Conservation (phyloP, 2,113 vertebrate genomes). For the Paraplagusia blochii region DNA sequence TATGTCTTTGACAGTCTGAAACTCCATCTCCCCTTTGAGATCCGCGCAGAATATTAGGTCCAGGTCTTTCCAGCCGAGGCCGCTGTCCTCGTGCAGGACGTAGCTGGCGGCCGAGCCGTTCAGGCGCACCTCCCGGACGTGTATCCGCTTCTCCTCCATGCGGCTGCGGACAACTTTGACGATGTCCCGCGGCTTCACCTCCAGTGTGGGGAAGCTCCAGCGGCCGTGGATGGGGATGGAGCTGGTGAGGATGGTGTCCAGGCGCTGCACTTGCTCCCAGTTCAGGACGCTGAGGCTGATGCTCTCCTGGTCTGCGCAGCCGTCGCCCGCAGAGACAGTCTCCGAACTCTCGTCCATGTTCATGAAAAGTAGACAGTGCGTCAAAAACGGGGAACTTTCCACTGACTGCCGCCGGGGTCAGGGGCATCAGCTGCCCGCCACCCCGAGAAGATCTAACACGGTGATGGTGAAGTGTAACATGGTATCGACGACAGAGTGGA, state of each 20-base stretch:
- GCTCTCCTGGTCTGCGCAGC: slow-evolving; percentile 69
- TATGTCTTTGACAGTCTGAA: slow-evolving; percentile 93
- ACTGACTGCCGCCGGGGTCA: slow-evolving; percentile 7
- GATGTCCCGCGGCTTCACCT: slow-evolving; percentile 92
- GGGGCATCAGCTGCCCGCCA: slow-evolving; percentile 33
- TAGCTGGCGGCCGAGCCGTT: slow-evolving; percentile 98
- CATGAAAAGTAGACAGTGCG: slow-evolving; percentile 40
- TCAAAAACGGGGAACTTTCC: slow-evolving; percentile 22
- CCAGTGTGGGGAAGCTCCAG: slow-evolving; percentile 95
- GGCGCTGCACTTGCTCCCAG: slow-evolving; percentile 96
- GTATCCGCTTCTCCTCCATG: slow-evolving; percentile 87
- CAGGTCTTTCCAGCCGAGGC: slow-evolving; percentile 96
- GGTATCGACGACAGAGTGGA: slow-evolving; percentile 12
- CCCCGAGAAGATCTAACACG: slow-evolving; percentile 3
- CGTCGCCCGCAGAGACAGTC: slow-evolving; percentile 28
- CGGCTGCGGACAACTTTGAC: slow-evolving; percentile 91
- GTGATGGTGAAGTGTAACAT: slow-evolving; percentile 15
- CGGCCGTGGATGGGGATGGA: slow-evolving; percentile 97
- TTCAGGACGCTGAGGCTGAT: slow-evolving; percentile 88
- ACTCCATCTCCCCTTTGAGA: slow-evolving; percentile 89
- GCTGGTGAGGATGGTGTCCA: slow-evolving; percentile 90
- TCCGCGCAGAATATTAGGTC: slow-evolving; percentile 97
- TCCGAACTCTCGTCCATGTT: slow-evolving; percentile 83
- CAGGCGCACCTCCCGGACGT: slow-evolving; percentile 90
- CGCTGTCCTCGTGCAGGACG: slow-evolving; percentile 95